Evolutionary conservation across 2,797 vertebrate species (phyloP).

Genomic region (Hylomyscus alleni): DNA sequence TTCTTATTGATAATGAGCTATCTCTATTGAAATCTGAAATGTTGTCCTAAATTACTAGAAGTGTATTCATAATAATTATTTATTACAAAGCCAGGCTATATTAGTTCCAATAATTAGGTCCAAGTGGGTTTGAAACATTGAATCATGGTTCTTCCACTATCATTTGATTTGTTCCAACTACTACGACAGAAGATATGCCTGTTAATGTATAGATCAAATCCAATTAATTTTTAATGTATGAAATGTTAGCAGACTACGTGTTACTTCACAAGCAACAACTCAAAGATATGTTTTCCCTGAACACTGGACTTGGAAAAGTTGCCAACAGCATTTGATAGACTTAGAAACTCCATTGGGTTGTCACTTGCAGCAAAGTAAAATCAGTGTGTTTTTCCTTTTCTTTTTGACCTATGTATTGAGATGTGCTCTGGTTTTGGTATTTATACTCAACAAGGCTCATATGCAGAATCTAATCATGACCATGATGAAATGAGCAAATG

Average conservation of each 20-base stretch:
- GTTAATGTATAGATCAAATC: slow-evolving; percentile 5
- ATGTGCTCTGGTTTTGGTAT: neutral
- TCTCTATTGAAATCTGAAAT: slow-evolving; percentile 1
- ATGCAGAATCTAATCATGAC: neutral
- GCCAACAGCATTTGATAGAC: neutral
- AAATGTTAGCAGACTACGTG: slow-evolving; percentile 14
- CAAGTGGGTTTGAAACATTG: neutral
- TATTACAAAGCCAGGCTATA: slow-evolving; percentile 29
- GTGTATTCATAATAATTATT: slow-evolving; percentile 51
- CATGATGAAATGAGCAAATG: neutral
- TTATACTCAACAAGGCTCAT: neutral
- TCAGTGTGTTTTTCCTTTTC: neutral
- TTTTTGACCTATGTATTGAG: neutral
- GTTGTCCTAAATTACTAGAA: slow-evolving; percentile 13
- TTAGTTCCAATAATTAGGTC: slow-evolving; percentile 46
- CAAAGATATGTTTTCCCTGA: neutral
- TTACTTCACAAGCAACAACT: neutral
- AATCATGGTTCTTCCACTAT: neutral
- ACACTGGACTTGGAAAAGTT: neutral
- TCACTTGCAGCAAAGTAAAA: neutral
- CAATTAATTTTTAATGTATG: slow-evolving; percentile 39
- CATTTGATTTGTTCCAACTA: slow-evolving; percentile 41
- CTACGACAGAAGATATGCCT: neutral
- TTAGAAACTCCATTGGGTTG: neutral
- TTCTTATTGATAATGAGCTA: slow-evolving; percentile 27